Conservation (phyloP, 1,140 invertebrate species). For the Hestina assimilis region DNA sequence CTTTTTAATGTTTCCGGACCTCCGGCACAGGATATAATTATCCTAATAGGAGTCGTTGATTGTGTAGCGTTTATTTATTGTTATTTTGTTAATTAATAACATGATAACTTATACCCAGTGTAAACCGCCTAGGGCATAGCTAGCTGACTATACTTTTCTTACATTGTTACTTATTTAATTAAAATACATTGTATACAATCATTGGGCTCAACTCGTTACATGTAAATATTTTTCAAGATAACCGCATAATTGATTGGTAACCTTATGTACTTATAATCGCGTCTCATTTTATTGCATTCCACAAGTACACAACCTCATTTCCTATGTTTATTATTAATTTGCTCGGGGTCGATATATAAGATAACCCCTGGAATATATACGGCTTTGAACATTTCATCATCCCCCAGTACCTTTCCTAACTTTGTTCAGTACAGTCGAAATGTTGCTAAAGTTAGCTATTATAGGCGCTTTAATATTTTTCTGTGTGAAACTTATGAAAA, state of each 20-base stretch:
- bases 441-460: conserved; percentile 63
- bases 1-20: no score
- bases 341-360: conserved; percentile 27
- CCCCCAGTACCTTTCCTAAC: conserved; percentile 40
- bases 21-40: no score
- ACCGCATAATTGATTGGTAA: conserved; percentile 1
- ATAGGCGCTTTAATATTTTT: conserved; percentile 61
- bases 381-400: conserved; percentile 12
- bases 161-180: no score
- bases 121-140: no score
- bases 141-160: no score
- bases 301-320: conserved; percentile 36
- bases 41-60: no score
- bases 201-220: neutral
- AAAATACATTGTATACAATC: no score
- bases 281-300: conserved; percentile 25
- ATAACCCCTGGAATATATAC: conserved; percentile 47
- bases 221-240: conserved; percentile 1
- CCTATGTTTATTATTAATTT: conserved; percentile 19
- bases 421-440: conserved; percentile 35
- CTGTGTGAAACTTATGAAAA: conserved; percentile 59
- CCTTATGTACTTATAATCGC: conserved; percentile 23
- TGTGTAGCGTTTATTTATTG: no score
- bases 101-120: no score
- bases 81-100: no score